Evolutionary conservation across 1,140 invertebrate genomes (phyloP).

Genomic region (Megalopta genalis): DNA sequence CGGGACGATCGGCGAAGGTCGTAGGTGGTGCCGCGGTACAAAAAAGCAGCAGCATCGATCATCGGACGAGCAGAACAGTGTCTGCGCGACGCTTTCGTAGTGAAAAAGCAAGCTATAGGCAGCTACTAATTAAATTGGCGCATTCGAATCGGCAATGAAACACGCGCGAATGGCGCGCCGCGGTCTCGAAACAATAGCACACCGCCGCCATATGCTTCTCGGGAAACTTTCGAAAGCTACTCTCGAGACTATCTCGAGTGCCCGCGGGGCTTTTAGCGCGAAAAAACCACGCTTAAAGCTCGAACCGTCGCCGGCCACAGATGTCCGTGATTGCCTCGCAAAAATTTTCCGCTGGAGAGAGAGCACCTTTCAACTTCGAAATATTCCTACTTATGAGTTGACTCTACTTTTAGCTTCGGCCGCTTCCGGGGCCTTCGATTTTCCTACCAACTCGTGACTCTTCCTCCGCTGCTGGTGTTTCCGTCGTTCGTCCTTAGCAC

Average conservation of each 20-base stretch:
- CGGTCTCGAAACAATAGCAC: neutral
- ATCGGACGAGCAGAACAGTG: neutral
- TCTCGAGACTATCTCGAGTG: constrained; percentile 41
- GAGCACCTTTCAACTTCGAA: neutral
- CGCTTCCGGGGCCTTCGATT: too few species aligned
- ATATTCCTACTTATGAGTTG: too few species aligned
- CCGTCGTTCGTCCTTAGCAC: too few species aligned
- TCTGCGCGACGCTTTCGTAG: neutral
- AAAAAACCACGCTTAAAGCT: constrained; percentile 17
- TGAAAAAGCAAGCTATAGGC: neutral
- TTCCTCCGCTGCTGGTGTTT: too few species aligned
- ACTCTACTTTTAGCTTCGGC: too few species aligned
- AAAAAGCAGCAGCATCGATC: neutral
- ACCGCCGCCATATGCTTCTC: constrained; percentile 1
- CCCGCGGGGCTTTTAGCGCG: neutral
- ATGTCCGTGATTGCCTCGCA: neutral
- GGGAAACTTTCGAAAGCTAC: constrained; percentile 32
- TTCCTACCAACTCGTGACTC: too few species aligned
- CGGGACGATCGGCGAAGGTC: too few species aligned
- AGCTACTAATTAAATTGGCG: neutral
- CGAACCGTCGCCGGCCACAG: neutral
- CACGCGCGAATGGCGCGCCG: too few species aligned
- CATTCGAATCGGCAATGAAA: neutral
- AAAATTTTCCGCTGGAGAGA: neutral
- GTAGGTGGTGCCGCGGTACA: too few species aligned